Base-by-base conservation (phyloP, 1,140 invertebrate species). In the Polyergus mexicanus region DNA sequence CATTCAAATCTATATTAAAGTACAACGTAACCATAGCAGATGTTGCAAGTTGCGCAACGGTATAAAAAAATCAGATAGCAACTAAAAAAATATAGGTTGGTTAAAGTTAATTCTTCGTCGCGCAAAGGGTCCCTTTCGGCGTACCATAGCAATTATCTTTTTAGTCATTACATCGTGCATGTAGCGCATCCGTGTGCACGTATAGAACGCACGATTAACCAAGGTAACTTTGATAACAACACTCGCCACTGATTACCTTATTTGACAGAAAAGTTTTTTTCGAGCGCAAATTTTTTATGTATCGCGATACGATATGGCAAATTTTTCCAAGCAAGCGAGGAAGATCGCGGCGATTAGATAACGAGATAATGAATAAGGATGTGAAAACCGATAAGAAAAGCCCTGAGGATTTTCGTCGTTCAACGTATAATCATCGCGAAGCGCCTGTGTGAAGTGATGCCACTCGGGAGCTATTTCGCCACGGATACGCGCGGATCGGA, bases 381-480 rank as follows among this genome's bases (percentile, higher is more conserved):
- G 41, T 16, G 28, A 10, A 16, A 44, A 22, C 19, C 11, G 51
- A 22, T 2, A n/a, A 47, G 38, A 7, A 62, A 44, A 60, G 13
- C 68, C 16, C 68, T 6, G 25, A 60, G 54, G 66, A 60, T 44
- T 81, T 81, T 11, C 19, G 16, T 28, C 25, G n/a, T 32, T 11
- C 32, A 38, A 60, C 38, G 66, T 25, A 60, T 41, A 81, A 35
- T 28, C 77, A 22, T 69, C 28, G 41, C 60, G 44, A 44, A 28
- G 66, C 35, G 32, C 8, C 22, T 54, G 32, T 44, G 41, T n/a
- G 44, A 13, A 65, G 22, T 65, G 54, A 44, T 35, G 85, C 47
- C 85, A 54, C 78, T 58, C 56, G 85, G 77, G 84, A 83, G 47
- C 85, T 32, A 86, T 86, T 74, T 74, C 56, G 32, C 11, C 11